Conservation (phyloP, 2,888 invertebrate species). For the Micropterix aruncella region DNA sequence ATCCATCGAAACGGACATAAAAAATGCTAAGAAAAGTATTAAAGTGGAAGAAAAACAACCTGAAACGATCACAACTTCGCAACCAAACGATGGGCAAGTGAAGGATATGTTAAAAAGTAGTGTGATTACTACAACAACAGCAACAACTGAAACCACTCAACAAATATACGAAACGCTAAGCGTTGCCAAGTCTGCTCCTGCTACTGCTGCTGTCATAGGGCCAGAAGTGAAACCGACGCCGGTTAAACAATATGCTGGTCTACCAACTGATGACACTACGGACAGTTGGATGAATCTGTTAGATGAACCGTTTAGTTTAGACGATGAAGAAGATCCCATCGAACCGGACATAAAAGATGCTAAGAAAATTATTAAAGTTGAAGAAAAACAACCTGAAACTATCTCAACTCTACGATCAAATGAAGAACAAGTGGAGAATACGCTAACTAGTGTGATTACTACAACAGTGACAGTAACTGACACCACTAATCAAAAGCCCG, state of each 20-base stretch:
- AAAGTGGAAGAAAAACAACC: constrained; percentile 1
- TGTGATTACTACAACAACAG: background rate
- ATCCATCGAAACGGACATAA: constrained; percentile 7
- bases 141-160: background rate
- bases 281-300: background rate
- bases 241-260: background rate
- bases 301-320: constrained; percentile 1
- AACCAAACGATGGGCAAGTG: background rate
- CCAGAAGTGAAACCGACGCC: background rate
- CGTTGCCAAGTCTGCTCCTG: background rate
- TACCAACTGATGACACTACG: constrained; percentile 2
- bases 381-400: background rate
- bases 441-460: background rate
- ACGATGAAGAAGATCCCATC: background rate
- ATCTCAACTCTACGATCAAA: constrained; percentile 2
- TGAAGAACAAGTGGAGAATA: background rate
- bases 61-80: background rate
- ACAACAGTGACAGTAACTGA: background rate
- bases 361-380: constrained; percentile 2
- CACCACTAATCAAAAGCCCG: background rate
- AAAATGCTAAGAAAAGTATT: background rate
- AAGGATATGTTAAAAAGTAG: background rate
- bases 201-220: background rate
- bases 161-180: constrained; percentile 1
- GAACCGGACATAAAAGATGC: background rate